Evolutionary conservation across 2,888 invertebrate genomes (phyloP), one percentile per base, ranked within the genome.

Genomic region (Folsomia candida): DNA sequence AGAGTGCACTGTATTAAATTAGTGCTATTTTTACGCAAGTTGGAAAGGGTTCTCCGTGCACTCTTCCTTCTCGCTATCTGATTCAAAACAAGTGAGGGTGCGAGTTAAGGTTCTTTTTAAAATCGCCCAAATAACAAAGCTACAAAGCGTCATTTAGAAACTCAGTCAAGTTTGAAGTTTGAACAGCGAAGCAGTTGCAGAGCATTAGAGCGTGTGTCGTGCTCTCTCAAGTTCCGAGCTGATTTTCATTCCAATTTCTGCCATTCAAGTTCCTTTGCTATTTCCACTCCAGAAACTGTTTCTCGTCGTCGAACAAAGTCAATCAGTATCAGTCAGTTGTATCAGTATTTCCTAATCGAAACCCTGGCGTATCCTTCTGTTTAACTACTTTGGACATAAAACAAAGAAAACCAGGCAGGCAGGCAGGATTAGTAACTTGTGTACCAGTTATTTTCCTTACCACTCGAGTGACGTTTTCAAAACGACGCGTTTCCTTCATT

Each of bases 71-170:
- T 9, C 9, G 47, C 47, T 47, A 11, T 47, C 18, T 47, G 47
- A 11, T 11, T 47, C 47, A 9, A 47, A 47, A 47, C 18, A 47
- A 9, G 47, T 47, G 18, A 47, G n/a, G n/a, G n/a, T n/a, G 60
- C 60, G 67, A 65, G 65, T 71, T 71, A 73, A 73, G 71, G 70
- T 65, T 70, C 75, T n/a, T 71, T 69, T 72, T 72, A 73, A 75
- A 75, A 72, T 75, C 75, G 71, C 73, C 75, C 75, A 73, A 73
- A 73, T 65, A 73, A 73, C 73, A n/a, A n/a, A n/a, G n/a, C n/a
- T n/a, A n/a, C n/a, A 70, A 73, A 73, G 68, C 70, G 73, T 73
- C 73, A 73, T 73, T 73, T 70, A 69, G 66, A 68, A 68, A 73
- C 22, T 47, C 51, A 64, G 20, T 64, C 24, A 51, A 64, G 28